A percentile compares a stretch with the other conserved stretches of the same genome.
Conservation (phyloP, 1,140 invertebrate species). For the Megathymus violae region DNA sequence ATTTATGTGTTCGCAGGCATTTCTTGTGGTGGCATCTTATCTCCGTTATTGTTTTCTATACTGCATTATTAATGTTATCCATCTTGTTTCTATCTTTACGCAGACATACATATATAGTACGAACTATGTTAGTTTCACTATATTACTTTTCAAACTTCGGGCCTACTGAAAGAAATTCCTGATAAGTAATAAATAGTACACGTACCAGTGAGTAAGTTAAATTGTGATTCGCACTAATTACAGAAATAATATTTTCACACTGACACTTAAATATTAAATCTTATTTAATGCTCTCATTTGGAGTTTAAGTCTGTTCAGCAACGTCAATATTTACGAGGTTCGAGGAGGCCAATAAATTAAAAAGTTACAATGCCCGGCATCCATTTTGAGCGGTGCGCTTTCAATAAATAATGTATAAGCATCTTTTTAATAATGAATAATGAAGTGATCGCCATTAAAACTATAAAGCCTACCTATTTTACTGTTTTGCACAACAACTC, state of each 20-base stretch:
- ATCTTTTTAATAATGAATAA: constrained; percentile 72
- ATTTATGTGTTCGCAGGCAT: too few species aligned
- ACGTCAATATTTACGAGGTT: constrained; percentile 27
- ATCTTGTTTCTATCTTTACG: too few species aligned
- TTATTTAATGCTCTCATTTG: constrained; percentile 28
- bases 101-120: too few species aligned
- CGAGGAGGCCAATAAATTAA: constrained; percentile 54
- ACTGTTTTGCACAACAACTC: constrained; percentile 45
- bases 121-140: too few species aligned
- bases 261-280: constrained; percentile 20
- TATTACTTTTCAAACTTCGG: too few species aligned
- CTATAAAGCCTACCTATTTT: constrained; percentile 40
- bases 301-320: constrained; percentile 9
- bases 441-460: constrained; percentile 51
- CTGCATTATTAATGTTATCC: too few species aligned
- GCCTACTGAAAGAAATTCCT: too few species aligned
- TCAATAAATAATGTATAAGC: constrained; percentile 68
- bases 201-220: too few species aligned
- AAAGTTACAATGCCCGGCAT: constrained; percentile 43
- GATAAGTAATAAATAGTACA: too few species aligned
- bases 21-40: too few species aligned
- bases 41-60: too few species aligned
- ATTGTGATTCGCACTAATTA: too few species aligned
- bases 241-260: constrained; percentile 25
- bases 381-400: constrained; percentile 33